A percentile compares a stretch with the other conserved stretches of the same genome.
These are phyloP conservation scores for Tetragonula clypearis DNA, from an alignment of 1,140 invertebrate genomes.

Conservation along the genomic window DNA sequence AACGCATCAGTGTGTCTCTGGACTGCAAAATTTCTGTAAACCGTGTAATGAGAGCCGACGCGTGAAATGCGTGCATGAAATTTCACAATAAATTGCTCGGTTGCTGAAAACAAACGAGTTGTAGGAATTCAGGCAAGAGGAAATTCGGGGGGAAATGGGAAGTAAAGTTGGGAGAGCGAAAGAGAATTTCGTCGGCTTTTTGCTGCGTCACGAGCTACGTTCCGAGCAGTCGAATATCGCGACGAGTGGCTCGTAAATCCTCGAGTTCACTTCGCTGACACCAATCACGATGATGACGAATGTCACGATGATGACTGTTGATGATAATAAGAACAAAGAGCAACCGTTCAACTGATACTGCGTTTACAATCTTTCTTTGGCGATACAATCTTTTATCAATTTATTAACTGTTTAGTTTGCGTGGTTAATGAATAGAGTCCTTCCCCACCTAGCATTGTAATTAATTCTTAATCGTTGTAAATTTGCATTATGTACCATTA, in stretches of 20 bases:
- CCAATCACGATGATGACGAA: background rate
- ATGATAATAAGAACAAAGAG: conserved; percentile 15
- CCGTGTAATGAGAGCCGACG: too few species aligned
- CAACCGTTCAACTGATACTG: background rate
- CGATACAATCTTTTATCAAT: background rate
- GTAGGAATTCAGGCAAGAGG: too few species aligned
- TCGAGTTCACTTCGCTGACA: conserved; percentile 30
- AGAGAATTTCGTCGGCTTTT: background rate
- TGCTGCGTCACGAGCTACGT: background rate
- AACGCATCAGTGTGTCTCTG: too few species aligned
- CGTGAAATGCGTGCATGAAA: background rate
- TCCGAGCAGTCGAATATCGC: conserved; percentile 18
- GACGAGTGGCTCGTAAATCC: conserved; percentile 34
- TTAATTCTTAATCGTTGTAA: too few species aligned
- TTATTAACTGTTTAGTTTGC: background rate
- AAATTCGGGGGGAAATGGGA: background rate
- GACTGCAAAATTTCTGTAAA: too few species aligned
- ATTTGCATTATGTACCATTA: too few species aligned
- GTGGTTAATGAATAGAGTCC: background rate
- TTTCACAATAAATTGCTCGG: background rate
- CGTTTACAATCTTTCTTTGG: background rate
- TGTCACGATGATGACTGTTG: background rate
- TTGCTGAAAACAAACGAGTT: background rate
- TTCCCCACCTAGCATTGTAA: background rate
- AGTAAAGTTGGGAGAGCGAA: too few species aligned